Percentiles rank a stretch among this genome's conserved stretches.
These are phyloP conservation scores for Microplitis demolitor DNA, from an alignment of 1,140 invertebrate genomes.

Conservation along the genomic window DNA sequence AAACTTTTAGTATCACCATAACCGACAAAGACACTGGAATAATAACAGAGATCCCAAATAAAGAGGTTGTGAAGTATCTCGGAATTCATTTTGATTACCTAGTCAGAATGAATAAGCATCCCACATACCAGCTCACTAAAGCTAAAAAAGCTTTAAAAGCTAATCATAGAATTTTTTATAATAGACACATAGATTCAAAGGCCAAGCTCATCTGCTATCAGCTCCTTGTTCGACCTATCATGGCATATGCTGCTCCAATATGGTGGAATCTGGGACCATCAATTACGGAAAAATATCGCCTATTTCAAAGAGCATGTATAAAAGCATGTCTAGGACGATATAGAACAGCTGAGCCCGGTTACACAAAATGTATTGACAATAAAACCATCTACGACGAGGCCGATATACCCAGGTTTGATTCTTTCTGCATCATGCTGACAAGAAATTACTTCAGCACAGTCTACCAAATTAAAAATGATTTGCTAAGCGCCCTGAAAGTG, in stretches of 20 bases:
- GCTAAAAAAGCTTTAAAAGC: not conserved
- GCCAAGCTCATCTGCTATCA: conserved; percentile 13
- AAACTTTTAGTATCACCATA: not conserved
- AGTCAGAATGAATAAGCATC: not conserved
- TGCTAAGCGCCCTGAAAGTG: too few species aligned
- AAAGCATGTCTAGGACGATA: not conserved
- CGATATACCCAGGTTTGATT: not conserved
- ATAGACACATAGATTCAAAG: not conserved
- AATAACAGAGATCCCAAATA: not conserved
- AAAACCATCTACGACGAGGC: not conserved
- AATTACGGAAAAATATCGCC: not conserved
- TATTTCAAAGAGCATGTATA: not conserved
- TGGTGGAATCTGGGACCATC: not conserved
- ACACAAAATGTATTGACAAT: not conserved
- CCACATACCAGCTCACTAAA: not conserved
- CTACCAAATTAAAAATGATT: too few species aligned
- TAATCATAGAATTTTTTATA: conserved; percentile 7
- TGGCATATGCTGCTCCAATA: not conserved
- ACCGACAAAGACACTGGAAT: not conserved
- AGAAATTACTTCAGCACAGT: too few species aligned
- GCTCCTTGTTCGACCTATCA: not conserved
- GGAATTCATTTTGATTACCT: conserved; percentile 9
- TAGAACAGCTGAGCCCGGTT: not conserved
- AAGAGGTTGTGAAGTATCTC: conserved; percentile 1
- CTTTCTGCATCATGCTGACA: too few species aligned